Conservation (phyloP, 2,797 vertebrate genomes). For the Lepus townsendii region DNA sequence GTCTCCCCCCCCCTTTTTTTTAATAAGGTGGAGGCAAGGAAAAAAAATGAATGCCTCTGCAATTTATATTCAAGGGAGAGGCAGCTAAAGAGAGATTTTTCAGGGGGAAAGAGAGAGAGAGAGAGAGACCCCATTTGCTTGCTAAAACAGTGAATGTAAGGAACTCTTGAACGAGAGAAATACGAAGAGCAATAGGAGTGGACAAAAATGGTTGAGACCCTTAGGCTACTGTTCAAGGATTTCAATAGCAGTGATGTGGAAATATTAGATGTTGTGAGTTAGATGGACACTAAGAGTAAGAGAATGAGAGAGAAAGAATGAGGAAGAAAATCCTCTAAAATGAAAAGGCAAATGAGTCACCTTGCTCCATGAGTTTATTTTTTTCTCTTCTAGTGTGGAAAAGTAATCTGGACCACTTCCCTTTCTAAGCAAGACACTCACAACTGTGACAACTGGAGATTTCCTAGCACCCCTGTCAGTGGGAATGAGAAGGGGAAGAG, state of each 20-base stretch:
- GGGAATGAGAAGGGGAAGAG: background rate
- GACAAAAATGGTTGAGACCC: background rate
- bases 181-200: background rate
- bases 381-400: background rate
- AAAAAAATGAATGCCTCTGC: background rate
- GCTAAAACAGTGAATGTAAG: background rate
- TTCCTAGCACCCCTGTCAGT: background rate
- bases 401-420: constrained; percentile 15
- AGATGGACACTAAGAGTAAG: background rate
- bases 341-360: background rate
- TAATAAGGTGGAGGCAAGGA: background rate
- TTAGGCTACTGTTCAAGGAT: background rate
- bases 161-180: background rate
- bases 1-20: background rate
- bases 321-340: background rate
- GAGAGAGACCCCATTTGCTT: background rate
- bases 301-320: background rate
- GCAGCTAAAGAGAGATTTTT: background rate
- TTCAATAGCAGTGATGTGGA: background rate
- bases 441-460: background rate
- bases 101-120: background rate
- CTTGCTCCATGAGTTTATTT: background rate
- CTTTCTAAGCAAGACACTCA: background rate
- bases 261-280: background rate
- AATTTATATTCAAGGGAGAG: background rate